Evolutionary conservation across 1,140 invertebrate genomes (phyloP).

Genomic region (Drosophila ambigua): DNA sequence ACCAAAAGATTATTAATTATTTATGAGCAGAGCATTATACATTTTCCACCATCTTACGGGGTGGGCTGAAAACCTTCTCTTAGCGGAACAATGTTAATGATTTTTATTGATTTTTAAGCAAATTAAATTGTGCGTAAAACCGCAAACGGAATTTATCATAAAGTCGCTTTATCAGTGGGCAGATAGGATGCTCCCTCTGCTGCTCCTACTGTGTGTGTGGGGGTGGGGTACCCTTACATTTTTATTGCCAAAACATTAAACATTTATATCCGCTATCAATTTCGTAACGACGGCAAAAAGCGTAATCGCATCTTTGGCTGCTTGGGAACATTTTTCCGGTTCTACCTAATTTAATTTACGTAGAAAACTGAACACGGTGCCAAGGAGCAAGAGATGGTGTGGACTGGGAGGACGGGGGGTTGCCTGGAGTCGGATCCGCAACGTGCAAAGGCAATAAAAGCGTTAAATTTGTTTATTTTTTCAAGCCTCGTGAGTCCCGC

Average conservation of each 20-base stretch:
- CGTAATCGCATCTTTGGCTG: constrained; percentile 70
- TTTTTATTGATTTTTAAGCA: constrained; percentile 81
- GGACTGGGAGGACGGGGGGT: no score
- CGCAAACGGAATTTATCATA: constrained; percentile 78
- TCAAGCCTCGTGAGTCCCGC: constrained; percentile 35
- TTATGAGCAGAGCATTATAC: constrained; percentile 33
- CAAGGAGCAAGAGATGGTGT: no score
- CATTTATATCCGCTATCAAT: constrained; percentile 83
- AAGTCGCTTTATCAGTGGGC: constrained; percentile 71
- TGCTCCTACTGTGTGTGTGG: neutral
- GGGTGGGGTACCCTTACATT: constrained; percentile 57
- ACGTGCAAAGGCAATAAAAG: constrained; percentile 78
- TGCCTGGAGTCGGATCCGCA: constrained; percentile 34
- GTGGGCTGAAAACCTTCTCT: neutral
- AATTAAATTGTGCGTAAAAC: constrained; percentile 80
- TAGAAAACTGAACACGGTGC: constrained; percentile 42
- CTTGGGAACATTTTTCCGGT: constrained; percentile 64
- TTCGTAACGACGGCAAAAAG: constrained; percentile 64
- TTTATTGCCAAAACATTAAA: constrained; percentile 82
- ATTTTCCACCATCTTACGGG: neutral
- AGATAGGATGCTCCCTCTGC: neutral
- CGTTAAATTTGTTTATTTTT: constrained; percentile 83
- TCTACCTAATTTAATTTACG: constrained; percentile 81
- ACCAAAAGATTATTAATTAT: constrained; percentile 39
- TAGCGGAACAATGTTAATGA: constrained; percentile 49